A percentile compares a stretch with the other conserved stretches of the same genome.
These are phyloP conservation scores for Peromyscus polionotus DNA, from an alignment of 2,113 vertebrate species.

Conservation along the genomic window DNA sequence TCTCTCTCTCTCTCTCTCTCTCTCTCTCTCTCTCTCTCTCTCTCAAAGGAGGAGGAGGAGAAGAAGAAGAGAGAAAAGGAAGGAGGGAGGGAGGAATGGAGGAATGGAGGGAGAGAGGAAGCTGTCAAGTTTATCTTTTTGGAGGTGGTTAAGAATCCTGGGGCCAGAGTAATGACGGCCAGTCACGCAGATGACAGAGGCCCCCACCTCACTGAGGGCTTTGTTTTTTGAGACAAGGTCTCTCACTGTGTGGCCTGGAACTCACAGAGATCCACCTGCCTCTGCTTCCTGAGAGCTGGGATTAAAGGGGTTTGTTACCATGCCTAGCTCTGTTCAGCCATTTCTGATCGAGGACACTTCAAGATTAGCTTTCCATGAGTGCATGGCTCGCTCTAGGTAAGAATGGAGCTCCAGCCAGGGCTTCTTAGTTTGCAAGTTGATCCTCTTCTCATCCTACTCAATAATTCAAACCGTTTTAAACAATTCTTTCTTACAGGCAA, in stretches of 20 bases:
- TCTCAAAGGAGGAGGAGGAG: no score
- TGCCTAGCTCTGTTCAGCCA: not conserved
- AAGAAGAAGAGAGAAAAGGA: no score
- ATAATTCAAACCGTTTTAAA: not conserved
- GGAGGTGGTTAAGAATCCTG: not conserved
- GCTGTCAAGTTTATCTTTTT: not conserved
- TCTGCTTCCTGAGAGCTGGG: not conserved
- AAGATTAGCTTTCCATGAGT: not conserved
- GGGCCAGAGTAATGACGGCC: not conserved
- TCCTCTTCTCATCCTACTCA: not conserved
- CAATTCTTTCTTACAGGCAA: not conserved
- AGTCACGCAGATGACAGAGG: fast-evolving
- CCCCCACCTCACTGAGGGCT: not conserved
- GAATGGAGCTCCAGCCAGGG: fast-evolving
- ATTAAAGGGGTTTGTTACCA: fast-evolving
- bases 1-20: not conserved
- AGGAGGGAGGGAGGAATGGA: fast-evolving
- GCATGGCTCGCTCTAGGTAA: not conserved
- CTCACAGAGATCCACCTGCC: not conserved
- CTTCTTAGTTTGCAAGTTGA: not conserved
- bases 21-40: no score
- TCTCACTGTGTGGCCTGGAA: not conserved
- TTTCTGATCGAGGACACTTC: fast-evolving
- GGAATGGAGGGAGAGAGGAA: not conserved
- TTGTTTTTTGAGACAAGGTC: not conserved